phyloP scores from a whole-genome alignment of 2,888 invertebrate species.

The Nephrotoma appendiculata region DNA sequence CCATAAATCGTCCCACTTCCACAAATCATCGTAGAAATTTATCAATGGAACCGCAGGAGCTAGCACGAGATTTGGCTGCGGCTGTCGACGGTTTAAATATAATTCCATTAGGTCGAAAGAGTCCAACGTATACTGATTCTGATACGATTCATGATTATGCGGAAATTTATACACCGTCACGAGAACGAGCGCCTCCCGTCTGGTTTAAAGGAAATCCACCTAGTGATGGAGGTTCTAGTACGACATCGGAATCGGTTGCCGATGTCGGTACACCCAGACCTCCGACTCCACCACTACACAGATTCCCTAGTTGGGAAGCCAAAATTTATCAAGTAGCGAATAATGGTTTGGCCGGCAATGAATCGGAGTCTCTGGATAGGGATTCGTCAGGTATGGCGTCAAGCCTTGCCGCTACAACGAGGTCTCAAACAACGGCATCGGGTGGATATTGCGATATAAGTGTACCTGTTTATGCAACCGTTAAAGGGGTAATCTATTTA shows the following conservation, averaged over 20 bases:
- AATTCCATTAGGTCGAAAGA: conserved; percentile 36
- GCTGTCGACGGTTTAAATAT: conserved; percentile 40
- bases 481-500: conserved; percentile 60
- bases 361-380: conserved; percentile 27
- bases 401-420: conserved; percentile 12
- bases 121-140: conserved; percentile 45
- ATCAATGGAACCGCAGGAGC: conserved; percentile 32
- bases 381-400: conserved; percentile 16
- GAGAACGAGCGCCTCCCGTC: conserved; percentile 49
- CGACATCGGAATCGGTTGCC: conserved; percentile 28
- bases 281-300: conserved; percentile 81
- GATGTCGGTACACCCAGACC: conserved; percentile 38
- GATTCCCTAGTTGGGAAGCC: conserved; percentile 92
- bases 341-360: conserved; percentile 37
- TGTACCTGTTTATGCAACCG: conserved; percentile 90
- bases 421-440: conserved; percentile 34
- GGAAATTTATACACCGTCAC: conserved; percentile 84
- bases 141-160: conserved; percentile 71
- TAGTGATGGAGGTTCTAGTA: conserved; percentile 39
- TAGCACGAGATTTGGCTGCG: conserved; percentile 40
- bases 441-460: conserved; percentile 82
- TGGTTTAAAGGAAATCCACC: conserved; percentile 38
- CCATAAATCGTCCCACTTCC: conserved; percentile 19
- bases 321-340: conserved; percentile 79
- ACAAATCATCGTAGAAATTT: conserved; percentile 25